Percentiles rank a stretch among this genome's conserved stretches.
phyloP scores from a whole-genome alignment of 2,888 invertebrate species.

The Andricus quercusramuli region DNA sequence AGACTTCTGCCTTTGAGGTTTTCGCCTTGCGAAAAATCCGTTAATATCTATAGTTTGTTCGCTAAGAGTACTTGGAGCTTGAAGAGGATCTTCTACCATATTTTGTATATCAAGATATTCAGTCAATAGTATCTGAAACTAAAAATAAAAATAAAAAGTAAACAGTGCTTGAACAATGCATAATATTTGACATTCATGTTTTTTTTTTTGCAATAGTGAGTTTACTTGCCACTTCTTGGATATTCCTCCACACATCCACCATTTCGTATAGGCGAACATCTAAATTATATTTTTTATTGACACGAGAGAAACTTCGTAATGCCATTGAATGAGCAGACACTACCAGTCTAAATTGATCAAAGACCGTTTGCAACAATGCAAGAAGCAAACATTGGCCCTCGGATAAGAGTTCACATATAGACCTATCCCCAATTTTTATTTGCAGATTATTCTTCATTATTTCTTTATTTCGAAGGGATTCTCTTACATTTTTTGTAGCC shows the following conservation, averaged over 20 bases:
- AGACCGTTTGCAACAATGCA: constrained; percentile 86
- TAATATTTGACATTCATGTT: constrained; percentile 17
- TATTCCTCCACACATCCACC: constrained; percentile 92
- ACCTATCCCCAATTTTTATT: constrained; percentile 42
- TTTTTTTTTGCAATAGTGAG: not conserved
- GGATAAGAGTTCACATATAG: constrained; percentile 54
- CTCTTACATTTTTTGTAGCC: constrained; percentile 86
- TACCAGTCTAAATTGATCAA: constrained; percentile 91
- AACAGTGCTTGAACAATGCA: not conserved
- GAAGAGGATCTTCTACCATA: constrained; percentile 82
- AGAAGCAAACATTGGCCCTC: constrained; percentile 79
- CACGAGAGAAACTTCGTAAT: constrained; percentile 83
- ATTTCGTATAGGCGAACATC: constrained; percentile 84
- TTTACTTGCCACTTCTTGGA: constrained; percentile 90
- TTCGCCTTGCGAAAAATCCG: constrained; percentile 80
- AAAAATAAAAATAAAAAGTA: constrained; percentile 60
- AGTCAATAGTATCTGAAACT: constrained; percentile 90
- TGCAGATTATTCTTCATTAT: constrained; percentile 48
- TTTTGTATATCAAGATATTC: constrained; percentile 94
- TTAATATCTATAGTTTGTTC: constrained; percentile 81
- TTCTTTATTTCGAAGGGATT: constrained; percentile 54
- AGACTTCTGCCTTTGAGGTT: constrained; percentile 75
- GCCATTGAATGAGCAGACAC: constrained; percentile 88
- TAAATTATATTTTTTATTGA: constrained; percentile 82
- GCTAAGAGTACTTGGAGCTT: constrained; percentile 77